phyloP scores from a whole-genome alignment of 2,113 vertebrate genomes.

The Laticauda colubrina region DNA sequence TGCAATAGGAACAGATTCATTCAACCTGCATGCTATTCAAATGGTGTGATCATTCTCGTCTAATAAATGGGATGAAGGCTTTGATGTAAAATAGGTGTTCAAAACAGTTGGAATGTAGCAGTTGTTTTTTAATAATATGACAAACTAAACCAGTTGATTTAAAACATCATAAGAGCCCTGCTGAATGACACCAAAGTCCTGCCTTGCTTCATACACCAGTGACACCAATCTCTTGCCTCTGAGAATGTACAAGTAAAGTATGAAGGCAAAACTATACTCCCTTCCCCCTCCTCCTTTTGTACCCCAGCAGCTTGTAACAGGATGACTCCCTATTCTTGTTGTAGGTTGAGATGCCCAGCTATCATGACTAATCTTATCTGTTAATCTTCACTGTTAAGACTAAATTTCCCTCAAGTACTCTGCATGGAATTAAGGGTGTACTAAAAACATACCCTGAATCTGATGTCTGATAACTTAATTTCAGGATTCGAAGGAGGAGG shows the following conservation, averaged over 20 bases:
- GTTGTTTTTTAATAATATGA: not conserved
- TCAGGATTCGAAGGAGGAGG: not conserved
- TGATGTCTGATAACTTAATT: not conserved
- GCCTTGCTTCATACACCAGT: not conserved
- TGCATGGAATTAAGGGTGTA: not conserved
- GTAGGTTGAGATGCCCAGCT: no score
- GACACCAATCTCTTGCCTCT: not conserved
- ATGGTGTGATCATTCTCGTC: not conserved
- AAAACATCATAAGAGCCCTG: not conserved
- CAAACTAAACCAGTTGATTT: not conserved
- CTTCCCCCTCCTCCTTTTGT: not conserved
- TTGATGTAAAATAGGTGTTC: conserved; percentile 13
- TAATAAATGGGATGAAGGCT: not conserved
- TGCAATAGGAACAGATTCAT: not conserved
- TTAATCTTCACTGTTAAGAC: not conserved
- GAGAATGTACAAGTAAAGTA: not conserved
- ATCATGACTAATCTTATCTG: not conserved
- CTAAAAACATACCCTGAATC: not conserved
- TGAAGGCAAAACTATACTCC: not conserved
- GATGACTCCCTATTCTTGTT: not conserved
- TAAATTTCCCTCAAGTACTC: not conserved
- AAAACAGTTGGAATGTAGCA: not conserved
- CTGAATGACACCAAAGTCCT: not conserved
- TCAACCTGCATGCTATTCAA: conserved; percentile 8
- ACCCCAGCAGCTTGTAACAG: not conserved